Evolutionary conservation across 2,888 invertebrate genomes (phyloP), one percentile per base, ranked within the genome.

Genomic region (Arrhopalites spinosus): DNA sequence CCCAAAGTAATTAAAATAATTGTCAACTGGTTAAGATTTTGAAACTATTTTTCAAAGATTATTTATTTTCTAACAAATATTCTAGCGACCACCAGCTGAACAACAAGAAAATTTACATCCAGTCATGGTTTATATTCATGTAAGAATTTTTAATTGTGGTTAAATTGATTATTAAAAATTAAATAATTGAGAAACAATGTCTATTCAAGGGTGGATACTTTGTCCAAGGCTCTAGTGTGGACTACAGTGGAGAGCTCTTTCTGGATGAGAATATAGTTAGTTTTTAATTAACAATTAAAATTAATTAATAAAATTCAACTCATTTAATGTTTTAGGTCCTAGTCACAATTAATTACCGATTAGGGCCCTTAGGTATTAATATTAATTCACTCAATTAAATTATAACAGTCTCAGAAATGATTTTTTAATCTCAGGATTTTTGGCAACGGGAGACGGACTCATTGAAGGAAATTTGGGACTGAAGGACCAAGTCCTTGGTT

Each of bases 71-170:
- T 36, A 11, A 7, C 36, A 36, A 36, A 36, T 36, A 7, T 36
- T 36, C 36, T 36, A 3, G 36, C 5, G 36, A 23, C 23, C 11
- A 13, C 23, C 23, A 25, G n/a, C n/a, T n/a, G 11, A 59, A 23
- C 59, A 25, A 23, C 11, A 1, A 15, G 15, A 3, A 36, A 11
- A 25, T n/a, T 45, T 45, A 5, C 30, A 66, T 0, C 73, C 73
- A 2, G 73, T 73, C 45, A 73, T 73, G 66, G 17, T 73, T 27
- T 73, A 11, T 15, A 73, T 73, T 53, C 73, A 73, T 36, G 73
- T 36, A 36, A 36, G 36, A 36, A 36, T 36, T n/a, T n/a, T n/a
- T n/a, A n/a, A n/a, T n/a, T n/a, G n/a, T n/a, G n/a, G n/a, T n/a
- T n/a, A n/a, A n/a, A n/a, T n/a, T n/a, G n/a, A n/a, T n/a, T n/a